phyloP scores from a whole-genome alignment of 37 sponge, comb jelly and placozoan species.

The Chondrosia reniformis region DNA sequence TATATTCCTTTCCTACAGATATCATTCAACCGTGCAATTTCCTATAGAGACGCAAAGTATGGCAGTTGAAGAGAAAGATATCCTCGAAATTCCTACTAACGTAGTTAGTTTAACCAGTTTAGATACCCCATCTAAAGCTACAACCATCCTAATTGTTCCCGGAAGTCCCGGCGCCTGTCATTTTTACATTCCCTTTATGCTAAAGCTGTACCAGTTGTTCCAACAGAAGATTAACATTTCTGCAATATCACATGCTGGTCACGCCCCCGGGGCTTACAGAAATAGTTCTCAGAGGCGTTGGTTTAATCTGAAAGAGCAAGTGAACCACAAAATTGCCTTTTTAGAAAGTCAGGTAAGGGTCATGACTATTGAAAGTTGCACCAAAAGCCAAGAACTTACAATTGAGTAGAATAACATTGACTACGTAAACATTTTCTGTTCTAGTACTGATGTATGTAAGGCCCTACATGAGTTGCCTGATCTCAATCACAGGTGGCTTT shows the following conservation, averaged over 20 bases:
- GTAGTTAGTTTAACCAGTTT: conserved; percentile 17
- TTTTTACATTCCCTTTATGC: conserved; percentile 69
- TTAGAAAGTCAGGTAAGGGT: conserved; percentile 22
- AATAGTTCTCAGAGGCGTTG: conserved; percentile 11
- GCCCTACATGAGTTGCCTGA: too few species aligned
- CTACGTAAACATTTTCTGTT: too few species aligned
- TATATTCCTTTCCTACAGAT: too few species aligned
- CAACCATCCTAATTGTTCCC: conserved; percentile 51
- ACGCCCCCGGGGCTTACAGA: conserved; percentile 52
- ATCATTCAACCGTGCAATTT: too few species aligned
- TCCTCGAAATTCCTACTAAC: conserved; percentile 56
- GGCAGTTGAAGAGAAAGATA: conserved; percentile 18
- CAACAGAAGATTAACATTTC: conserved; percentile 32
- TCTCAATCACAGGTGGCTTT: too few species aligned
- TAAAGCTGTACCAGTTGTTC: conserved; percentile 36
- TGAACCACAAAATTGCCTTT: conserved; percentile 78
- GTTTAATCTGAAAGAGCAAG: conserved; percentile 66
- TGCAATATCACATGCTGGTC: conserved; percentile 77
- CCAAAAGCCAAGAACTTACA: too few species aligned
- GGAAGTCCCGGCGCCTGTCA: conserved; percentile 80
- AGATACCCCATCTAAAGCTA: background rate
- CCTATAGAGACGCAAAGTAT: background rate
- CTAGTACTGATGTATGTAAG: too few species aligned
- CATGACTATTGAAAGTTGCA: too few species aligned
- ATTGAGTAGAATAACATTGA: too few species aligned